Evolutionary conservation across 2,113 vertebrate species (phyloP).

Genomic region (Zosterops japonicus): DNA sequence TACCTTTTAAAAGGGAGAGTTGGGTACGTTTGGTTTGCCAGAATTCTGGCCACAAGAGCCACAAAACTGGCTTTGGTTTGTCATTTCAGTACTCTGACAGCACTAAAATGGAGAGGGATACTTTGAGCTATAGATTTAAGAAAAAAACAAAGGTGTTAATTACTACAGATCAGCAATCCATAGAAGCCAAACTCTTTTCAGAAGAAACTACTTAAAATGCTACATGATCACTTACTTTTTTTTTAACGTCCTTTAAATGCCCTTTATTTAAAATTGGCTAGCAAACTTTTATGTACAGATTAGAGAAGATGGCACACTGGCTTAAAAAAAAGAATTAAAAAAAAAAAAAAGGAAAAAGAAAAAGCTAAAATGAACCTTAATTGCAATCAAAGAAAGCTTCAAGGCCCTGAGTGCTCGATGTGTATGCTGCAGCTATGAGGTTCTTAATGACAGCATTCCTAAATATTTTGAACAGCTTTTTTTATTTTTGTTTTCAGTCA

Average conservation of each 20-base stretch:
- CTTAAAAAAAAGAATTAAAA: constrained; percentile 63
- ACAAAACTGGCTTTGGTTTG: constrained; percentile 2
- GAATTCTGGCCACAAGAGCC: background rate
- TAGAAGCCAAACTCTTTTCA: constrained; percentile 14
- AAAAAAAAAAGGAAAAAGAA: constrained; percentile 34
- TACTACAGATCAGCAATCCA: background rate
- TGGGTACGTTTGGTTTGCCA: background rate
- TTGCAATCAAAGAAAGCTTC: constrained; percentile 78
- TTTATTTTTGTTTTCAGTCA: background rate
- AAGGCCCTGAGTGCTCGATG: constrained; percentile 64
- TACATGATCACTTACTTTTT: background rate
- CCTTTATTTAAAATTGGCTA: constrained; percentile 34
- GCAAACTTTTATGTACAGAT: constrained; percentile 41
- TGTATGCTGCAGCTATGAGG: background rate
- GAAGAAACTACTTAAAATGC: constrained; percentile 11
- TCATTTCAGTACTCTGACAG: constrained; percentile 12
- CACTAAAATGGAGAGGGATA: background rate
- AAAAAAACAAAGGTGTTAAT: background rate
- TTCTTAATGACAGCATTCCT: constrained; percentile 35
- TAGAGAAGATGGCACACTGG: constrained; percentile 78
- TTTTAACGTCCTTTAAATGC: background rate
- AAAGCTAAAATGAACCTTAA: constrained; percentile 81
- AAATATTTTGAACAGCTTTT: constrained; percentile 16
- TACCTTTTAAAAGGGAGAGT: background rate
- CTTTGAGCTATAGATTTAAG: background rate